A percentile compares a stretch with the other conserved stretches of the same genome.
Evolutionary conservation across 2,888 invertebrate species (phyloP).

Genomic region (Chrysina gloriosa): DNA sequence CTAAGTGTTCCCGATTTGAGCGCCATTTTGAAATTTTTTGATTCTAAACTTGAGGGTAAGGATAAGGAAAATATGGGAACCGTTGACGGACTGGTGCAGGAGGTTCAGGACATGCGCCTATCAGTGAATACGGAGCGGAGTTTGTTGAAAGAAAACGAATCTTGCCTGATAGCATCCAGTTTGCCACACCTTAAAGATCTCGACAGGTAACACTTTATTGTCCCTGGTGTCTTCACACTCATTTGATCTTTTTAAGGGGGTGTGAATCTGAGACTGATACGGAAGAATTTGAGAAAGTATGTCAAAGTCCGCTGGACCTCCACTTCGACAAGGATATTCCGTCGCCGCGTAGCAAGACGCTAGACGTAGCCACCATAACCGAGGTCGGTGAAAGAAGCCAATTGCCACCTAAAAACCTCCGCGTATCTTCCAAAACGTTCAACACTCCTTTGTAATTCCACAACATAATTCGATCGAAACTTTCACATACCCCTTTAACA

Average conservation of each 20-base stretch:
- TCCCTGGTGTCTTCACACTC: no score
- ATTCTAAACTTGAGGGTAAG: constrained; percentile 52
- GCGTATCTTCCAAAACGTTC: constrained; percentile 60
- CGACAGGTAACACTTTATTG: constrained; percentile 64
- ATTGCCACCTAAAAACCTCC: constrained; percentile 65
- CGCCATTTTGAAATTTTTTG: constrained; percentile 78
- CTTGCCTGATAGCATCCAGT: constrained; percentile 56
- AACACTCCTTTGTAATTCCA: constrained; percentile 37
- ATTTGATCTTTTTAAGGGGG: no score
- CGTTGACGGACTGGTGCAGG: constrained; percentile 61
- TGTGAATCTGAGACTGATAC: constrained; percentile 86
- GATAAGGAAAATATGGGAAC: constrained; percentile 55
- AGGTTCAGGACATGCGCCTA: constrained; percentile 61
- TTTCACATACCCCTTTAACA: constrained; percentile 44
- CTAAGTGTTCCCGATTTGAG: constrained; percentile 77
- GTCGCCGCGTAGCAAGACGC: constrained; percentile 65
- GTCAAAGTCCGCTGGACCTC: constrained; percentile 70
- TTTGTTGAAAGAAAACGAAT: constrained; percentile 62
- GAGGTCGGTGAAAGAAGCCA: constrained; percentile 68
- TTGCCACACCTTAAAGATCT: constrained; percentile 62
- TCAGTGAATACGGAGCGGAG: constrained; percentile 62
- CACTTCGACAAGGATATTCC: constrained; percentile 64
- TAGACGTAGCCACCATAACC: constrained; percentile 69
- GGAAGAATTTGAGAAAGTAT: constrained; percentile 85
- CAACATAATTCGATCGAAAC: constrained; percentile 37